These are phyloP conservation scores for Cetoscarus ocellatus DNA, from an alignment of 2,797 vertebrate species.

Conservation along the genomic window DNA sequence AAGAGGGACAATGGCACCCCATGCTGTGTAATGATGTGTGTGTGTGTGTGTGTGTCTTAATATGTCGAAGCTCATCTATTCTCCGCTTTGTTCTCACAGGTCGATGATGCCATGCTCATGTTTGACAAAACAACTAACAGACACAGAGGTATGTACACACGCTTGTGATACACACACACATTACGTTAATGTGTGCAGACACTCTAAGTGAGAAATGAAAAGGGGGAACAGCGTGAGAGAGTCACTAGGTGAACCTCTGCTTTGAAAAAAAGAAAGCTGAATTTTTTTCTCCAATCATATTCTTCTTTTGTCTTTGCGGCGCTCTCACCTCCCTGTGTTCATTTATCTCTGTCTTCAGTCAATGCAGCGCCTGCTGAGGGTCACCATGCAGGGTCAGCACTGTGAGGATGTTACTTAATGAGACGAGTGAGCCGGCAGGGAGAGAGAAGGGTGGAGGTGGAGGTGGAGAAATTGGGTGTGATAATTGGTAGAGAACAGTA, in stretches of 20 bases:
- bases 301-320: slow-evolving; percentile 27
- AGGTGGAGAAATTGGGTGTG: slow-evolving; percentile 17
- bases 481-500: slow-evolving; percentile 18
- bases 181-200: slow-evolving; percentile 35
- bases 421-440: slow-evolving; percentile 41
- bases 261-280: background rate
- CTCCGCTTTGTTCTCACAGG: slow-evolving; percentile 87
- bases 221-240: slow-evolving; percentile 29
- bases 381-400: slow-evolving; percentile 45
- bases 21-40: slow-evolving; percentile 79
- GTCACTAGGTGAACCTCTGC: slow-evolving; percentile 24
- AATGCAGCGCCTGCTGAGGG: slow-evolving; percentile 50
- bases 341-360: slow-evolving; percentile 48
- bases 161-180: slow-evolving; percentile 31
- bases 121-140: slow-evolving; percentile 99
- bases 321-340: slow-evolving; percentile 8
- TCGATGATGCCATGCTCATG: slow-evolving; percentile 99
- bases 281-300: slow-evolving; percentile 14
- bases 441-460: background rate
- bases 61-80: slow-evolving; percentile 70
- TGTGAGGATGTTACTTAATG: slow-evolving; percentile 49
- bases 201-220: slow-evolving; percentile 26
- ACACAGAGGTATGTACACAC: slow-evolving; percentile 90
- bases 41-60: slow-evolving; percentile 40
- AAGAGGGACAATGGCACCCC: slow-evolving; percentile 82